Percentiles rank a stretch among this genome's conserved stretches.
phyloP scores from a whole-genome alignment of 2,113 vertebrate genomes.

The Python bivittatus region DNA sequence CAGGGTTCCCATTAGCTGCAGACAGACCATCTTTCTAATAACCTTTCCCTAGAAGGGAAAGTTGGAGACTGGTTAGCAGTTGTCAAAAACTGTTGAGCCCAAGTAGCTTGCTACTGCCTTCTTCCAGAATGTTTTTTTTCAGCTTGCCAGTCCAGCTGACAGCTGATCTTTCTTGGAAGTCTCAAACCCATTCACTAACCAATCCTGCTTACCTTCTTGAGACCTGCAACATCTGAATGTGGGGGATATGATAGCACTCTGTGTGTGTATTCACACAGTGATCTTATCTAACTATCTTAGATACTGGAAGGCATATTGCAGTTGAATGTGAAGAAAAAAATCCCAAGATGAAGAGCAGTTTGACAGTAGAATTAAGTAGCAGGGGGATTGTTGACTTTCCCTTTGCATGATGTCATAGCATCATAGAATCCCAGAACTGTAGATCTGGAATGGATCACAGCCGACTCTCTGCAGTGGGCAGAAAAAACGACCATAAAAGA shows the following conservation, averaged over 20 bases:
- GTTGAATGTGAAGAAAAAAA: background rate
- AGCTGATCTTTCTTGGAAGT: background rate
- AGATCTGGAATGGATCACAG: background rate
- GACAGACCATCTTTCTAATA: background rate
- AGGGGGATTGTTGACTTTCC: background rate
- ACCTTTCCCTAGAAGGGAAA: background rate
- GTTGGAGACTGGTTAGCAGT: background rate
- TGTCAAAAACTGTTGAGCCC: background rate
- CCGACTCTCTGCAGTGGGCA: background rate
- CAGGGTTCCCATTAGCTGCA: background rate
- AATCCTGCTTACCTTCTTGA: background rate
- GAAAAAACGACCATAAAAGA: background rate
- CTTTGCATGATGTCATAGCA: background rate
- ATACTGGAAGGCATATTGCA: background rate
- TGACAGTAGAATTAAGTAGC: background rate
- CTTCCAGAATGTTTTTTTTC: background rate
- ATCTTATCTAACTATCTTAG: background rate
- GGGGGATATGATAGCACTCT: background rate
- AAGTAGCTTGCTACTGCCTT: background rate
- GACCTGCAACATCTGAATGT: background rate
- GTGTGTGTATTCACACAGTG: background rate
- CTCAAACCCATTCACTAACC: background rate
- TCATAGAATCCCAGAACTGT: background rate
- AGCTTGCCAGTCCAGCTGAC: background rate
- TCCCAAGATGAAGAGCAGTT: background rate